Evolutionary conservation across 1,140 invertebrate species (phyloP).

Genomic region (Pogonomyrmex californicus): DNA sequence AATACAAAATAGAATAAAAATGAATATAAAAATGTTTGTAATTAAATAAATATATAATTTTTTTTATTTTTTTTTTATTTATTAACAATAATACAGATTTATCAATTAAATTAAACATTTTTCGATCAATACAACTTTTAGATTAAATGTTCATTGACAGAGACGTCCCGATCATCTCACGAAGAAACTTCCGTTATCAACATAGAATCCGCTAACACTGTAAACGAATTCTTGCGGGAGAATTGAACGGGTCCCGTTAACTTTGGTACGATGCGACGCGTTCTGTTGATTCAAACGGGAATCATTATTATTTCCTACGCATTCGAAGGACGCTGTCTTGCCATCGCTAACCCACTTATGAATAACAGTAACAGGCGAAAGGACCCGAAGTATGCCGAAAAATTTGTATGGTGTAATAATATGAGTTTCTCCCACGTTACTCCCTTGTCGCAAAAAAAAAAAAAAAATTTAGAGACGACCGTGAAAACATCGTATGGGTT

Average conservation of each 20-base stretch:
- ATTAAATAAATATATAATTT: conserved; percentile 11
- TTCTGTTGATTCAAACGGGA: conserved; percentile 3
- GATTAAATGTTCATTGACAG: neutral
- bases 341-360: conserved; percentile 57
- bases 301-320: conserved; percentile 48
- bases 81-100: neutral
- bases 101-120: conserved; percentile 19
- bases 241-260: conserved; percentile 34
- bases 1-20: too few species aligned
- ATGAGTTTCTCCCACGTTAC: neutral
- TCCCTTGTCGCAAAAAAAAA: too few species aligned
- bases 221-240: conserved; percentile 11
- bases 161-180: conserved; percentile 7
- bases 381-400: conserved; percentile 28
- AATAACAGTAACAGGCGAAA: conserved; percentile 61
- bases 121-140: neutral
- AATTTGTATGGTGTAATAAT: conserved; percentile 29
- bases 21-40: neutral
- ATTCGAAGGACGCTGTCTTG: neutral
- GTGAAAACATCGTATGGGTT: neutral
- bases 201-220: conserved; percentile 32
- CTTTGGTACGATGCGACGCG: neutral
- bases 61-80: neutral
- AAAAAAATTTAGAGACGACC: neutral
- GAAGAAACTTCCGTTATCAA: conserved; percentile 34